Evolutionary conservation across 2,888 invertebrate genomes (phyloP).

Genomic region (Eumerus sabulonum): DNA sequence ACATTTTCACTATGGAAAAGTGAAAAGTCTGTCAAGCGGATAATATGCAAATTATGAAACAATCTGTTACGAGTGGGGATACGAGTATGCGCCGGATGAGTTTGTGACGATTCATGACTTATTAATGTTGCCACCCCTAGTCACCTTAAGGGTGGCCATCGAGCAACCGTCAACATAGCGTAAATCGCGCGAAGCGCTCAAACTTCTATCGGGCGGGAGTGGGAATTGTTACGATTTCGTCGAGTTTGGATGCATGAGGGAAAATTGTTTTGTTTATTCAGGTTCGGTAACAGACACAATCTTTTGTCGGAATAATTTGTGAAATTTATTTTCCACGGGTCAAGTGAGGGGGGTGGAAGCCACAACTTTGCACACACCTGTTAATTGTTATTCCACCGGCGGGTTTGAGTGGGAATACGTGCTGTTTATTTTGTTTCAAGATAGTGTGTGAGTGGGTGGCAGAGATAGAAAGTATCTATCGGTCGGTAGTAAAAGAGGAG

Average conservation of each 20-base stretch:
- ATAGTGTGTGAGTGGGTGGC: constrained; percentile 14
- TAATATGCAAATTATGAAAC: constrained; percentile 67
- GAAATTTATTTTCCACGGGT: constrained; percentile 14
- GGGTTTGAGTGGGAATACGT: constrained; percentile 12
- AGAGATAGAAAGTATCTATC: no score
- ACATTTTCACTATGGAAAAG: no score
- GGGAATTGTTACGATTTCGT: constrained; percentile 33
- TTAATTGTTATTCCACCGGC: constrained; percentile 39
- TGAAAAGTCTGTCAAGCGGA: constrained; percentile 55
- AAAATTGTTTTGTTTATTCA: constrained; percentile 51
- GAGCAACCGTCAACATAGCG: constrained; percentile 17
- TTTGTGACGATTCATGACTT: constrained; percentile 56
- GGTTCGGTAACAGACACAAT: no score
- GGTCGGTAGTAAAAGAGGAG: no score
- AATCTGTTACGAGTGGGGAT: constrained; percentile 61
- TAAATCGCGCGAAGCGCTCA: constrained; percentile 25
- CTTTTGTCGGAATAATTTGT: constrained; percentile 33
- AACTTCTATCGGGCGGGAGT: constrained; percentile 19
- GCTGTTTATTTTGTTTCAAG: constrained; percentile 27
- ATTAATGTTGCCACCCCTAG: constrained; percentile 43
- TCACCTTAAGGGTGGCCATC: background rate
- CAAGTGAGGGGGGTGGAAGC: background rate
- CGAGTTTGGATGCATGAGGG: constrained; percentile 13
- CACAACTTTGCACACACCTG: constrained; percentile 36
- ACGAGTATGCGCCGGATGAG: constrained; percentile 15